These are phyloP conservation scores for Himalopsyche anomala DNA, from an alignment of 2,888 invertebrate species.

Conservation along the genomic window DNA sequence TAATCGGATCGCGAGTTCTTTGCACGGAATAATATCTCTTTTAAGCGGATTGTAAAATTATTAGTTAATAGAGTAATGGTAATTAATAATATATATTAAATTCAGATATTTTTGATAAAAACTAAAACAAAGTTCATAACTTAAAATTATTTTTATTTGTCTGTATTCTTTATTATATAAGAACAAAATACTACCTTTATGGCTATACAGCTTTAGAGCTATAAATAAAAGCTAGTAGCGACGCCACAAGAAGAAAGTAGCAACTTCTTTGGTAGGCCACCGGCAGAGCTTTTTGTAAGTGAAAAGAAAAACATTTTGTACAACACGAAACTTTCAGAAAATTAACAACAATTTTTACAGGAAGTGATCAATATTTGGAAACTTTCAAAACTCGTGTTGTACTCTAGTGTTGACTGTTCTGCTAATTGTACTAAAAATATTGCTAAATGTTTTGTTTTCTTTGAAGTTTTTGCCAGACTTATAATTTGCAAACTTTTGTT, in stretches of 20 bases:
- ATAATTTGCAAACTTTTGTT: too few relatives aligned
- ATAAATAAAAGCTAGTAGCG: constrained; percentile 57
- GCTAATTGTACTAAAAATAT: neutral
- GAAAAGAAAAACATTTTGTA: constrained; percentile 23
- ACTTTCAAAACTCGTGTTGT: neutral
- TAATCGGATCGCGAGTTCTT: too few relatives aligned
- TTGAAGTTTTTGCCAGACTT: too few relatives aligned
- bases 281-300: constrained; percentile 22
- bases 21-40: too few relatives aligned
- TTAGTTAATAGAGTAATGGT: too few relatives aligned
- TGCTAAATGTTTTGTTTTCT: too few relatives aligned
- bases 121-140: too few relatives aligned
- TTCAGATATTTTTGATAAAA: too few relatives aligned
- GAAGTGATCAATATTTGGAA: constrained; percentile 14
- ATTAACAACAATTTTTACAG: neutral
- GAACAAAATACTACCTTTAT: neutral
- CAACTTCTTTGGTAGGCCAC: constrained; percentile 55
- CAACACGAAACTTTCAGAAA: constrained; percentile 7
- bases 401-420: neutral
- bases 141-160: too few relatives aligned
- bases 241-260: constrained; percentile 56
- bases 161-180: neutral
- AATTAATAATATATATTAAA: too few relatives aligned
- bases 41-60: too few relatives aligned
- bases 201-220: constrained; percentile 54